Evolutionary conservation across 2,888 invertebrate genomes (phyloP).

Genomic region (Caenorhabditis sp.): DNA sequence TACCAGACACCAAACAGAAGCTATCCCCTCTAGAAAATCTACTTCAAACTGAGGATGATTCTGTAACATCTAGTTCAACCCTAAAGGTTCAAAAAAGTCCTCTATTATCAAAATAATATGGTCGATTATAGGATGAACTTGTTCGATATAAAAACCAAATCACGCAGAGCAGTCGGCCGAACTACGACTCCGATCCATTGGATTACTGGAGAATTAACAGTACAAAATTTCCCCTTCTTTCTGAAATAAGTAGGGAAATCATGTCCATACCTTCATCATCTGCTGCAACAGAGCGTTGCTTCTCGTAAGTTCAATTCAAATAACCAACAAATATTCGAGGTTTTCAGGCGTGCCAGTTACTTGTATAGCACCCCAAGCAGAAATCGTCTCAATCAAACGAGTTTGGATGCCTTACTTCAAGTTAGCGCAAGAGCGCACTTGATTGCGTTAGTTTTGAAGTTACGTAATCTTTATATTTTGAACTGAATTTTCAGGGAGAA

Average conservation of each 20-base stretch:
- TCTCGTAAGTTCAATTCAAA: not conserved
- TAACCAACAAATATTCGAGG: too few relatives aligned
- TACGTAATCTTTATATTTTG: not conserved
- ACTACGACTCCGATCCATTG: not conserved
- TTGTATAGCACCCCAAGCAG: not conserved
- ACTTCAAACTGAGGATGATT: not conserved
- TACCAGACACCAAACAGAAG: not conserved
- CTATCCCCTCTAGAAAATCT: not conserved
- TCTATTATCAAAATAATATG: too few relatives aligned
- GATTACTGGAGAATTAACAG: not conserved
- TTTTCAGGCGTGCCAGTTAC: not conserved
- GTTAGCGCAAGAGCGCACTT: not conserved
- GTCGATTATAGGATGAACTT: not conserved
- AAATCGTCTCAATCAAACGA: not conserved
- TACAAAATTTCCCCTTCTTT: not conserved
- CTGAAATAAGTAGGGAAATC: not conserved
- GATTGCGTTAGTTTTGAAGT: not conserved
- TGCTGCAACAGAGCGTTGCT: conserved; percentile 27
- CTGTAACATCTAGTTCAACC: not conserved
- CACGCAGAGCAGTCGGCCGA: not conserved
- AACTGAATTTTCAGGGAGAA: not conserved
- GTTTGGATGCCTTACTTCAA: not conserved
- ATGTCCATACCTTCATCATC: conserved; percentile 12
- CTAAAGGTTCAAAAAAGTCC: too few relatives aligned
- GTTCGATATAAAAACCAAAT: not conserved